Conservation (phyloP, 2,888 invertebrate species). For the Megastigmus dorsalis region DNA sequence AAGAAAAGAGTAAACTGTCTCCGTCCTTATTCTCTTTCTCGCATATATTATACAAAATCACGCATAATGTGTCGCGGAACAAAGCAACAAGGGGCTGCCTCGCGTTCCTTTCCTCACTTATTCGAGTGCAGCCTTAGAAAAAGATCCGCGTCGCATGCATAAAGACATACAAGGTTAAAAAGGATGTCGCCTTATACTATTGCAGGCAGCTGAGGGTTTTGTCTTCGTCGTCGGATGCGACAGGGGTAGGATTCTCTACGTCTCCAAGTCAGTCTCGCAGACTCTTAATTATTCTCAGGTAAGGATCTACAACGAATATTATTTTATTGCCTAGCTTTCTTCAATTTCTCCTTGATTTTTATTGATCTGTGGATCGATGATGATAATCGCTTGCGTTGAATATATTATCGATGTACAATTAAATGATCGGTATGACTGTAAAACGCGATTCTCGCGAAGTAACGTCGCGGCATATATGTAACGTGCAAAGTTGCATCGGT, state of each 20-base stretch:
- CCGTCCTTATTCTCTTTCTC: too few relatives aligned
- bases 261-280: conserved; percentile 90
- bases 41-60: neutral
- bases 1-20: too few relatives aligned
- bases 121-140: conserved; percentile 37
- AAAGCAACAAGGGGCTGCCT: conserved; percentile 12
- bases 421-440: neutral
- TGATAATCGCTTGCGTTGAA: neutral
- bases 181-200: conserved; percentile 41
- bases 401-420: neutral
- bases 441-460: neutral
- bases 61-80: neutral
- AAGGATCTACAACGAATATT: conserved; percentile 54
- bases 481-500: neutral
- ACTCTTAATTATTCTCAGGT: conserved; percentile 90
- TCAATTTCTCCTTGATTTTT: neutral
- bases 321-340: neutral
- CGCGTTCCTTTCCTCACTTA: neutral
- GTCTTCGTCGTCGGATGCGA: conserved; percentile 95
- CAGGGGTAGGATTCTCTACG: conserved; percentile 90
- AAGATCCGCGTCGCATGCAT: neutral
- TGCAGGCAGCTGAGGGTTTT: conserved; percentile 91
- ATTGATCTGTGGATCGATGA: neutral
- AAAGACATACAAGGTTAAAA: neutral
- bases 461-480: neutral